Evolutionary conservation across 2,797 vertebrate species (phyloP), one percentile per base, ranked within the genome.

Genomic region (Percopsis omiscomaycus): DNA sequence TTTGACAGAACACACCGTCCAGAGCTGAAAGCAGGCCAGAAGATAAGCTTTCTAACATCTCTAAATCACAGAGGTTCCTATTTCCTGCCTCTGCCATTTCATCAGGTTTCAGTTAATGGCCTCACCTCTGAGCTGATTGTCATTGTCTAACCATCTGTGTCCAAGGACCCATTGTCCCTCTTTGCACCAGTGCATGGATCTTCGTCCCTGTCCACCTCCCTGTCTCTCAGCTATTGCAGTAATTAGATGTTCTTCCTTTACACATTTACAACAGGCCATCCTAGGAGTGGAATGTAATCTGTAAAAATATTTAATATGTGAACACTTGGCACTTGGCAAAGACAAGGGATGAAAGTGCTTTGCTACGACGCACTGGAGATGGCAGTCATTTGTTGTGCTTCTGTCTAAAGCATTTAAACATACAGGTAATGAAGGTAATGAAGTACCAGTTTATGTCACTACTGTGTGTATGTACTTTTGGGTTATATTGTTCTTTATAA

Each of bases 181-280:
- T 68, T 67, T 48, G 71, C 68, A 53, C 66, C 69, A 77, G 73
- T 83, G 81, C 81, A 81, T 84, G 79, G 81, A 84, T 81, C 27
- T 11, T 22, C 15, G 2, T 5, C 37, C 14, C 3, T 29, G 13
- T 22, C 8, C 30, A 68, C 59, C 58, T 72, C 73, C 58, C 65
- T 70, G 75, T 84, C 73, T 69, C 61, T 78, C 66, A 66, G 74
- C 75, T 83, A 73, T 80, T 83, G 77, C 77, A 75, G 76, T 86
- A 85, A 91, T 91, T 91, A 89, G 86, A 87, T 84, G 80, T 84
- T 84, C 83, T 84, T 81, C 81, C 85, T 89, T 88, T 88, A 86
- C 80, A 81, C 82, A 60, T 28, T 59, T 50, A 78, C 61, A 67
- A 77, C 32, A 29, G 56, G 13, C 80, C 82, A 67, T 64, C 70